A percentile compares a stretch with the other conserved stretches of the same genome.
phyloP scores from a whole-genome alignment of 2,888 invertebrate genomes.

The Spatulosminthurus flaviceps region DNA sequence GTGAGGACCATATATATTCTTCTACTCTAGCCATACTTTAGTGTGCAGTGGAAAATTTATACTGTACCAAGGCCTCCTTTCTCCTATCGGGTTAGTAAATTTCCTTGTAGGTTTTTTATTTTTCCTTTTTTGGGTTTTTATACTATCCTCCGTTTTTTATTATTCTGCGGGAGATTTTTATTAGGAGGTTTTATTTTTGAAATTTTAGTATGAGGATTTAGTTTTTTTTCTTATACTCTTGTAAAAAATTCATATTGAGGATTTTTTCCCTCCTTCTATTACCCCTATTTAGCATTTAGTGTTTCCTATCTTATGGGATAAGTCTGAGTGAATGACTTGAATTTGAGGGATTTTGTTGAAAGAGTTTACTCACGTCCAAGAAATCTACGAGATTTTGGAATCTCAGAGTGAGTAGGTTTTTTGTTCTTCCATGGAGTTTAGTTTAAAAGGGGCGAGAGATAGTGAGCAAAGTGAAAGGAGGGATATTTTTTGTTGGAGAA shows the following conservation, averaged over 20 bases:
- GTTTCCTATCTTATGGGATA: not conserved
- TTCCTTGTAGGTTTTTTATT: not conserved
- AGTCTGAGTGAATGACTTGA: no score
- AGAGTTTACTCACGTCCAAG: no score
- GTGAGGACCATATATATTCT: not conserved
- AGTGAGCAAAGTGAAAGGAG: constrained; percentile 6
- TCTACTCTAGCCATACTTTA: not conserved
- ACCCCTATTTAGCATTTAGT: not conserved
- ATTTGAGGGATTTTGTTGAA: no score
- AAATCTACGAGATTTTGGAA: no score
- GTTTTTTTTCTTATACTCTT: no score
- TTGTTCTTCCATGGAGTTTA: no score
- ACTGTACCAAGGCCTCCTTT: no score
- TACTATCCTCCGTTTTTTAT: not conserved
- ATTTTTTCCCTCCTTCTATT: no score
- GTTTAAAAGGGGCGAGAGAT: not conserved
- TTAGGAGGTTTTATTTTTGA: not conserved
- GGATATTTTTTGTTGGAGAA: not conserved
- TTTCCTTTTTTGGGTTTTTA: not conserved
- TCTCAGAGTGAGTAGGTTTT: no score
- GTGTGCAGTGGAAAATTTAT: no score
- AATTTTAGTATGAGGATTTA: not conserved
- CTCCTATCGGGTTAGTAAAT: no score
- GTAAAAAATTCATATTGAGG: no score
- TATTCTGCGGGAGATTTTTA: not conserved